These are phyloP conservation scores for Mohoua ochrocephala DNA, from an alignment of 2,113 vertebrate species.

Conservation along the genomic window DNA sequence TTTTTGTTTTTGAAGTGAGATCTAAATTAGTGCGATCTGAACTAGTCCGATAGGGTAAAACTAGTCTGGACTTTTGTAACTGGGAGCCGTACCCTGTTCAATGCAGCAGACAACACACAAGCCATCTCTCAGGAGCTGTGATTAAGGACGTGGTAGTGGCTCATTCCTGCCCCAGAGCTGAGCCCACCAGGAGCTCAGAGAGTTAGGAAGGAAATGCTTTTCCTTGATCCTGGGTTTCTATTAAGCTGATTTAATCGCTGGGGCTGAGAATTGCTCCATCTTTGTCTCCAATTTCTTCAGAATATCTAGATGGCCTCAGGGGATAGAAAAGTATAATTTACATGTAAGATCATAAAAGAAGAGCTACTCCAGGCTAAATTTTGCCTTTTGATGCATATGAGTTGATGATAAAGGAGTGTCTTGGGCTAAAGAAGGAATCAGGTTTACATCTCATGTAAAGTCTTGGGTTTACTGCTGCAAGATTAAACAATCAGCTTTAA, in stretches of 20 bases:
- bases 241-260: background rate
- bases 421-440: background rate
- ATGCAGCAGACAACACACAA: background rate
- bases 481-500: background rate
- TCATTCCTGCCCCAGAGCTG: background rate
- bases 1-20: background rate
- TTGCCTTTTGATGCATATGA: background rate
- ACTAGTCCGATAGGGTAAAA: background rate
- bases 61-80: background rate
- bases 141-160: background rate
- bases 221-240: background rate
- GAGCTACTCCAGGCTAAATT: background rate
- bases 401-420: background rate
- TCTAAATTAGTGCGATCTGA: background rate
- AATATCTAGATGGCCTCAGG: background rate
- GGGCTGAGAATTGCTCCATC: background rate
- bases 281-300: slow-evolving; percentile 11
- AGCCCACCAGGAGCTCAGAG: background rate
- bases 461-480: background rate
- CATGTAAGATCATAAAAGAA: background rate
- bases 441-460: background rate
- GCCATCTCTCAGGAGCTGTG: background rate
- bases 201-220: background rate
- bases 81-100: background rate
- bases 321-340: slow-evolving; percentile 12